Conservation (phyloP, 2,888 invertebrate species). For the Tipula vernalis region DNA sequence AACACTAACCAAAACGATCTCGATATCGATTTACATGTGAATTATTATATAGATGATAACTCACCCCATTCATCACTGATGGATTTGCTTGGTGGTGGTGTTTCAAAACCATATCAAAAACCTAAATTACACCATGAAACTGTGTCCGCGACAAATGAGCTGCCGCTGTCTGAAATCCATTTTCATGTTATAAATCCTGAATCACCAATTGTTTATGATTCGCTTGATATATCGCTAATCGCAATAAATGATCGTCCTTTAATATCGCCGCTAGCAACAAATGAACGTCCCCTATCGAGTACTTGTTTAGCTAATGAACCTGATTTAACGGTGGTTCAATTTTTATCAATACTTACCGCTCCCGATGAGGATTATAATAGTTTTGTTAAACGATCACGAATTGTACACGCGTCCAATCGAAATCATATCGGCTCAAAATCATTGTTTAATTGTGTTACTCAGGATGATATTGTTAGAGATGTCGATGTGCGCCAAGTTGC, state of each 20-base stretch:
- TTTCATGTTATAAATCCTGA: slow-evolving; percentile 32
- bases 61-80: not conserved
- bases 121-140: slow-evolving; percentile 26
- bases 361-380: not conserved
- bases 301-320: slow-evolving; percentile 22
- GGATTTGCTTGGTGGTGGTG: not conserved
- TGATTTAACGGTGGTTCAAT: slow-evolving; percentile 13
- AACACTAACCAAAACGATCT: not conserved
- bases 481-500: not conserved
- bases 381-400: not conserved
- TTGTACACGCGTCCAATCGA: not conserved
- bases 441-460: not conserved
- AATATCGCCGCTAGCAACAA: slow-evolving; percentile 38
- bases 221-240: slow-evolving; percentile 20
- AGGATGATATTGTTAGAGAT: not conserved
- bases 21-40: not conserved
- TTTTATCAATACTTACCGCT: not conserved
- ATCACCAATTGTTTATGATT: slow-evolving; percentile 22
- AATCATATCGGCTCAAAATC: not conserved
- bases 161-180: slow-evolving; percentile 49
- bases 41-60: not conserved
- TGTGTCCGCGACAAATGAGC: slow-evolving; percentile 54
- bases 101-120: not conserved
- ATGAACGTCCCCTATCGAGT: slow-evolving; percentile 33
- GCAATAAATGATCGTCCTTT: slow-evolving; percentile 23